These are phyloP conservation scores for Gallinago jamesoni DNA, from an alignment of 2,113 vertebrate genomes.

Conservation along the genomic window DNA sequence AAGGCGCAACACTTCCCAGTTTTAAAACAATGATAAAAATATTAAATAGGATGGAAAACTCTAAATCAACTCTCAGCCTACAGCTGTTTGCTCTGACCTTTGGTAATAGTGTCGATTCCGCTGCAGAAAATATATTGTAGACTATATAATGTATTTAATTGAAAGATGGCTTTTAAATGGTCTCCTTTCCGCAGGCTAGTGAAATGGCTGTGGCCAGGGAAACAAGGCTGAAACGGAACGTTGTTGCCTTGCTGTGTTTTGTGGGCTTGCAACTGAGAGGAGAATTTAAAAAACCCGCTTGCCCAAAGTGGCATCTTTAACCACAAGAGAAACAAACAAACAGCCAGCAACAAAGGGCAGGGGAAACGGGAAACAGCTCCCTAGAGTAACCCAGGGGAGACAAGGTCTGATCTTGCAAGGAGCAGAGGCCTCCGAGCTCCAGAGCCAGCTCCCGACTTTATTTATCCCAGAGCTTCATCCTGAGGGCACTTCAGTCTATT, in stretches of 20 bases:
- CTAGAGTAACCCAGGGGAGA: neutral
- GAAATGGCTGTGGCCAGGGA: slow-evolving; percentile 1
- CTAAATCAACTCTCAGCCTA: slow-evolving; percentile 16
- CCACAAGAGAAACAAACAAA: slow-evolving; percentile 24
- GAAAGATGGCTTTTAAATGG: slow-evolving; percentile 58
- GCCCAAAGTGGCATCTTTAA: neutral
- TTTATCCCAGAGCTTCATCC: neutral
- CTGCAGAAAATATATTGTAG: slow-evolving; percentile 46
- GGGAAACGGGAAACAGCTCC: neutral
- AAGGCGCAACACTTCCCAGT: slow-evolving; percentile 3
- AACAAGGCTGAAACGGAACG: neutral
- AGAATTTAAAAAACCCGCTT: neutral
- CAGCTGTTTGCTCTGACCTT: slow-evolving; percentile 45
- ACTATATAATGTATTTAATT: slow-evolving; percentile 51
- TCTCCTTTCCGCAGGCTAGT: slow-evolving; percentile 44
- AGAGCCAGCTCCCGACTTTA: slow-evolving; percentile 18
- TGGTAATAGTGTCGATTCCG: slow-evolving; percentile 1
- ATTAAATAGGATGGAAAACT: slow-evolving; percentile 15
- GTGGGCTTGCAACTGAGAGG: neutral
- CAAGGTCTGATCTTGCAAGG: neutral
- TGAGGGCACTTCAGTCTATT: slow-evolving; percentile 21
- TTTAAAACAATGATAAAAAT: slow-evolving; percentile 47
- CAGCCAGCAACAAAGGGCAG: neutral
- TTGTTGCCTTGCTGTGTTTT: neutral
- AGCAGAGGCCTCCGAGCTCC: neutral